A percentile compares a stretch with the other conserved stretches of the same genome.
Conservation (phyloP, 2,888 invertebrate species). For the Nephrocerus scutellatus region DNA sequence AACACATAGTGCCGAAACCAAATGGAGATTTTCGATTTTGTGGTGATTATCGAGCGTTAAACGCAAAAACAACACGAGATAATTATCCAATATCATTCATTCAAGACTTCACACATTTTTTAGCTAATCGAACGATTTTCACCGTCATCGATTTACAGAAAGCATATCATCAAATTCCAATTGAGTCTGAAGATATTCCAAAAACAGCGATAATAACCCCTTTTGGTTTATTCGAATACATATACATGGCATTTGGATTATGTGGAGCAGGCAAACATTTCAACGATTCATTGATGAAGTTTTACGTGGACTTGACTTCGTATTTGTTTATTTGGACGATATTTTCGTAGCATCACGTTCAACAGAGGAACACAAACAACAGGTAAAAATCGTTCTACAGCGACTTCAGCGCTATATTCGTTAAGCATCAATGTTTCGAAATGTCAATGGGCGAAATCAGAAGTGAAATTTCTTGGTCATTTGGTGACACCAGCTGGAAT, state of each 20-base stretch:
- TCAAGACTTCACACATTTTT: conserved; percentile 19
- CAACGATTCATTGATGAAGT: conserved; percentile 34
- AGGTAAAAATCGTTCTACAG: conserved; percentile 23
- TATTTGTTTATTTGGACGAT: conserved; percentile 29
- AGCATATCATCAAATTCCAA: conserved; percentile 36
- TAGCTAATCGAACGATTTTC: conserved; percentile 30
- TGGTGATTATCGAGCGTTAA: conserved; percentile 15
- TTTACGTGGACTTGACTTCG: conserved; percentile 24
- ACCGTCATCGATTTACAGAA: conserved; percentile 27
- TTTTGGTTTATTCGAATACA: conserved; percentile 36
- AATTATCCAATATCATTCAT: conserved; percentile 31
- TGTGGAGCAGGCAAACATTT: conserved; percentile 38
- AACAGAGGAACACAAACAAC: conserved; percentile 21
- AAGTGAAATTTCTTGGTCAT: too few relatives aligned
- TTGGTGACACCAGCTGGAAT: too few relatives aligned
- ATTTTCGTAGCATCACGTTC: conserved; percentile 25
- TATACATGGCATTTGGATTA: conserved; percentile 35
- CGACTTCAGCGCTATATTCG: too few relatives aligned
- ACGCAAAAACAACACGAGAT: conserved; percentile 31
- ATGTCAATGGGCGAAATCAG: too few relatives aligned
- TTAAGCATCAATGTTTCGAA: too few relatives aligned
- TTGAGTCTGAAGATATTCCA: conserved; percentile 26
- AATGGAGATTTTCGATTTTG: conserved; percentile 16
- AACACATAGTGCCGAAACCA: conserved; percentile 18
- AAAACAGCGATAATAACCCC: conserved; percentile 36